Percentiles rank a stretch among this genome's conserved stretches.
phyloP scores from a whole-genome alignment of 2,888 invertebrate species.

The Orthosia gracilis region DNA sequence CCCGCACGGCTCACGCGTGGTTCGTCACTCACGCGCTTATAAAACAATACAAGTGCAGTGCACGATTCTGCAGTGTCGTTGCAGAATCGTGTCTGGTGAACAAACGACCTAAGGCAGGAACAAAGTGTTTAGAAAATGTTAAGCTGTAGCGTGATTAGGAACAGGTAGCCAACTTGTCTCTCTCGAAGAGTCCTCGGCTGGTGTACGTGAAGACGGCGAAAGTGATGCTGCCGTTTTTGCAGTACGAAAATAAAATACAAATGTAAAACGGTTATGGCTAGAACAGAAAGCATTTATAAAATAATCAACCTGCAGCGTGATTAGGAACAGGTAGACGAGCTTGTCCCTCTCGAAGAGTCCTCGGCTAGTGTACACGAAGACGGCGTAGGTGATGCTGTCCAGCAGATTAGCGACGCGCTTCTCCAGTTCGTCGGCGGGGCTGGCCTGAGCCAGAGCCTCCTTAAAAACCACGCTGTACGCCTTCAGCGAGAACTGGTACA shows the following conservation, averaged over 20 bases:
- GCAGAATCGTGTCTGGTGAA: no score
- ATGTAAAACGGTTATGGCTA: not conserved
- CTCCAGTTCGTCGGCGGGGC: conserved; percentile 93
- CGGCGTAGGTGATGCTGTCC: conserved; percentile 96
- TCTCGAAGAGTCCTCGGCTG: conserved; percentile 97
- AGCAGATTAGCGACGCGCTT: conserved; percentile 94
- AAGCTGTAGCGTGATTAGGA: conserved; percentile 96
- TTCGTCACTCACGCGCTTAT: no score
- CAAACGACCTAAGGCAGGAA: not conserved
- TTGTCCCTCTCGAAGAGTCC: conserved; percentile 98
- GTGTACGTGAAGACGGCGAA: conserved; percentile 97
- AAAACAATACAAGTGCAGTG: no score
- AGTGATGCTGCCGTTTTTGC: conserved; percentile 94
- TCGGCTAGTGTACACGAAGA: conserved; percentile 96
- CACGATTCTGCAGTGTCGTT: no score
- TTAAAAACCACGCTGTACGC: conserved; percentile 98
- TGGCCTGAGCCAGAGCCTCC: conserved; percentile 94
- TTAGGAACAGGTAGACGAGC: conserved; percentile 96
- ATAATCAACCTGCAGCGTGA: conserved; percentile 93
- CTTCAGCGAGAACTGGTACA: conserved; percentile 98
- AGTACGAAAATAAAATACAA: not conserved
- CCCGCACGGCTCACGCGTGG: no score
- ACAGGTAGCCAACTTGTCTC: conserved; percentile 97
- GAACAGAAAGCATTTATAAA: not conserved
- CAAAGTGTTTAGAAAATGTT: not conserved